A percentile compares a stretch with the other conserved stretches of the same genome.
Evolutionary conservation across 2,888 invertebrate genomes (phyloP).

Genomic region (Amblyjoppa fuscipennis): DNA sequence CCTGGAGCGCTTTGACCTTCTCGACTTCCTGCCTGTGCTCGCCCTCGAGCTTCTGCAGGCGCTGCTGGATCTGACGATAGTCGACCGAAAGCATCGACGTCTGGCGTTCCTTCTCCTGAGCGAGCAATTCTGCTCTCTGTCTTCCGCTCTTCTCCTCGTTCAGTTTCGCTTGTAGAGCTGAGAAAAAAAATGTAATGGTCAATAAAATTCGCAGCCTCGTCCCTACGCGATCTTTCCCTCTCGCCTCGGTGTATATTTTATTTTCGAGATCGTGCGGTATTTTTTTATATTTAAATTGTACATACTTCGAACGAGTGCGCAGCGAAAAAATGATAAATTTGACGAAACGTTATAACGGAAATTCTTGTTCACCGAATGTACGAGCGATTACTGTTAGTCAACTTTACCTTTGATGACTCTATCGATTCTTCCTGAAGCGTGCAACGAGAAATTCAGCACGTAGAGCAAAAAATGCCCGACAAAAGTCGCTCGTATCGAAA

Average conservation of each 20-base stretch:
- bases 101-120: constrained; percentile 97
- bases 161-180: constrained; percentile 95
- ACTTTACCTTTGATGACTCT: constrained; percentile 89
- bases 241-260: background rate
- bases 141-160: constrained; percentile 96
- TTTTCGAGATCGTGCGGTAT: constrained; percentile 25
- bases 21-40: constrained; percentile 95
- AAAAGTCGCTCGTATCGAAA: background rate
- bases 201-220: constrained; percentile 3
- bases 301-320: constrained; percentile 71
- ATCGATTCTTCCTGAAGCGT: constrained; percentile 90
- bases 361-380: constrained; percentile 46
- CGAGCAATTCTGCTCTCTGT: constrained; percentile 94
- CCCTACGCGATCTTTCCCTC: background rate
- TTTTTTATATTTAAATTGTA: constrained; percentile 42
- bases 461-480: background rate
- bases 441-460: constrained; percentile 83
- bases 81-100: constrained; percentile 98
- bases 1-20: constrained; percentile 92
- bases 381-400: constrained; percentile 49
- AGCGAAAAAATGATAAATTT: constrained; percentile 57
- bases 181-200: constrained; percentile 57
- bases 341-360: constrained; percentile 23
- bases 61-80: constrained; percentile 96
- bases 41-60: constrained; percentile 95